Base-by-base conservation (phyloP, 2,888 invertebrate genomes). In the Diloba caeruleocephala region DNA sequence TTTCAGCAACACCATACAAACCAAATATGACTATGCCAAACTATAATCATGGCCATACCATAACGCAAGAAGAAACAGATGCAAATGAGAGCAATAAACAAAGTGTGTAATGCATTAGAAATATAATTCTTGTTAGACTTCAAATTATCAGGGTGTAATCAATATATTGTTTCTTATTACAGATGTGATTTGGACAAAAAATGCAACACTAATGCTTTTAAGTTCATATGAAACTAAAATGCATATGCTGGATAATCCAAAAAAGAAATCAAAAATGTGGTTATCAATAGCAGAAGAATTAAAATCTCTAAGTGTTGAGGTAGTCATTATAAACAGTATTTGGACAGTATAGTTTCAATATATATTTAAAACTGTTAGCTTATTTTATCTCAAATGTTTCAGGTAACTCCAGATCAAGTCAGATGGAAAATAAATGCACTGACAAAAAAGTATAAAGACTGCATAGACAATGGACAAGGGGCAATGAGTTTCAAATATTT, bases 251-350 rank as follows among this genome's bases (percentile, higher is more conserved):
- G 87, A 87, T 51, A 88, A 88, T 75, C 88, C 88, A 15, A 88
- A 88, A 76, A 88, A 87, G 74, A 88, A 88, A 76, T 85, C 88
- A 5, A 87, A 88, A 76, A 87, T 88, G 87, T 88, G 88, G 88
- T 70, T 77, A 21, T 82, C 86, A 61, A 88, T 88, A 63, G 83
- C 88, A 42, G 87, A 87, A 70, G 88, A 88, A 71, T 72, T 88
- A 31, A 87, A 85, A 67, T 66, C 82, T 14, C 71, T 86, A 46
- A 82, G 79, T 66, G 73, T 88, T 53, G 88, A 85, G 81, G 87
- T 86, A 76, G 36, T 29, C 17, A 29, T 26, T 6, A n/a, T 10
- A n/a, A 7, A n/a, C 3, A 2, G 10, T 21, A 21, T 34, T 23
- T 2, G 2, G n/a, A 23, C 1, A 7, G 21, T 21, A 21, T 4